Conservation (phyloP, 1,140 invertebrate species). For the Lepidurus apus region DNA sequence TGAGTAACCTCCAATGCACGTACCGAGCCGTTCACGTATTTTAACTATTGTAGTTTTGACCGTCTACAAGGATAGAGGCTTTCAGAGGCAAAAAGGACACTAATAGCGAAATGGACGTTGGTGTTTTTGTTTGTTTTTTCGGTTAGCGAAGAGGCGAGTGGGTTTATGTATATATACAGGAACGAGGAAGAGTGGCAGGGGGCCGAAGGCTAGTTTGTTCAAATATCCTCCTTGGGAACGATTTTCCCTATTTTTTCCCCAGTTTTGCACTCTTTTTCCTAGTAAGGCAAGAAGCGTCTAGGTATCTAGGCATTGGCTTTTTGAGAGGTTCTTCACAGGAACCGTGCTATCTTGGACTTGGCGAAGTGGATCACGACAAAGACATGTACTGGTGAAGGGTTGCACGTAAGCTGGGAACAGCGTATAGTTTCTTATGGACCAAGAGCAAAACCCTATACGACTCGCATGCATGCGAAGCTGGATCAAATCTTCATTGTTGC, state of each 20-base stretch:
- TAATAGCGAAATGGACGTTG: too few relatives aligned
- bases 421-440: background rate
- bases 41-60: too few relatives aligned
- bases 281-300: background rate
- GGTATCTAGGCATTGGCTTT: background rate
- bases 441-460: background rate
- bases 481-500: background rate
- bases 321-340: background rate
- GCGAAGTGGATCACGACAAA: constrained; percentile 2
- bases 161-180: too few relatives aligned
- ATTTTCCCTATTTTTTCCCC: background rate
- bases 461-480: background rate
- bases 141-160: too few relatives aligned
- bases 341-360: background rate
- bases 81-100: too few relatives aligned
- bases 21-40: too few relatives aligned
- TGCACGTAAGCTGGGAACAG: background rate
- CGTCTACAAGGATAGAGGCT: too few relatives aligned
- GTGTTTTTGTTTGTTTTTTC: too few relatives aligned
- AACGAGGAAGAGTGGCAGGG: too few relatives aligned
- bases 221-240: background rate
- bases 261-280: background rate
- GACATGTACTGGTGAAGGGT: background rate
- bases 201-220: background rate
- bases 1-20: too few relatives aligned